Percentiles rank a stretch among this genome's conserved stretches.
Conservation (phyloP, 2,113 vertebrate species). For the Chauna torquata region DNA sequence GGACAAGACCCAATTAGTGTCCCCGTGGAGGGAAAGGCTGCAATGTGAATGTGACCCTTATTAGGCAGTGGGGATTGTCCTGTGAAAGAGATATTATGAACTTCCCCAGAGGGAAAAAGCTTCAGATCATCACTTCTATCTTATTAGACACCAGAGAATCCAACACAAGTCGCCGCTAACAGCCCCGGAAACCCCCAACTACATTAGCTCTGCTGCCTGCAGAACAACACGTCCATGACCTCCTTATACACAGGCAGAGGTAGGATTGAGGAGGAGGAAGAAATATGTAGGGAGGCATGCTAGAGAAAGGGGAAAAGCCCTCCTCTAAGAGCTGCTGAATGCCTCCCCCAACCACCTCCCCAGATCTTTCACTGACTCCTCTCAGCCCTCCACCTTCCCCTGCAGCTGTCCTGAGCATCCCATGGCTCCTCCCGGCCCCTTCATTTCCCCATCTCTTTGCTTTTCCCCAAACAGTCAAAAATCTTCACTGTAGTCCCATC, state of each 20-base stretch:
- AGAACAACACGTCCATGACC: fast-evolving
- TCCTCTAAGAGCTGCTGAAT: not conserved
- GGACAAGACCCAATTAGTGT: not conserved
- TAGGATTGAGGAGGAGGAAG: not conserved
- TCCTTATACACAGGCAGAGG: not conserved
- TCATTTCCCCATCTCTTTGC: not conserved
- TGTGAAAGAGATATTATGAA: not conserved
- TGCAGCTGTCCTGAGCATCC: not conserved
- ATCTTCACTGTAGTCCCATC: not conserved
- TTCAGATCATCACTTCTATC: not conserved
- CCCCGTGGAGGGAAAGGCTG: not conserved
- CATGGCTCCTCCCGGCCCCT: not conserved
- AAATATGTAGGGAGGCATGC: not conserved
- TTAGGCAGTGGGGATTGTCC: not conserved
- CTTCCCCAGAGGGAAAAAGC: not conserved
- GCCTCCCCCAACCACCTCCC: not conserved
- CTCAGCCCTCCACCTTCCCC: not conserved
- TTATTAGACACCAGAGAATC: not conserved
- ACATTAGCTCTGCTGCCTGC: not conserved
- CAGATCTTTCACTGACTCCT: not conserved
- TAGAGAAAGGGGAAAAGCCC: not conserved
- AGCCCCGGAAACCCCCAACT: not conserved
- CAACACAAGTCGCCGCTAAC: not conserved
- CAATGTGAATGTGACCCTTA: not conserved
- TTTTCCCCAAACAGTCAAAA: not conserved